Percentiles rank a stretch among this genome's conserved stretches.
These are phyloP conservation scores for Bufo bufo DNA, from an alignment of 2,113 vertebrate genomes.

Conservation along the genomic window DNA sequence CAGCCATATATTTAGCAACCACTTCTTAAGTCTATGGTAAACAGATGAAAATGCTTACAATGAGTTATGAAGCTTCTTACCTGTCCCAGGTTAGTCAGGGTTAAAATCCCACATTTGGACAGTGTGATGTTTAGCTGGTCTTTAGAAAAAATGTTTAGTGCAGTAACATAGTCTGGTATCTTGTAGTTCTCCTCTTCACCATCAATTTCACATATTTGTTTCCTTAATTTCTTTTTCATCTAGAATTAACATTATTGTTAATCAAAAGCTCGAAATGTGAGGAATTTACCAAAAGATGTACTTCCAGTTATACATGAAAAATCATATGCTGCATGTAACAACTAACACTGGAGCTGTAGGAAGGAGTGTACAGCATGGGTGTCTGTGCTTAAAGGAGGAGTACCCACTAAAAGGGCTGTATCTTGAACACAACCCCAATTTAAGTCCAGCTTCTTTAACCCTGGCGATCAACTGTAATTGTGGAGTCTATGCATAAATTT, in stretches of 20 bases:
- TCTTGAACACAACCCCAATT: too few relatives aligned
- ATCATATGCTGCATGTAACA: too few relatives aligned
- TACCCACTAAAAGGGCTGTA: too few relatives aligned
- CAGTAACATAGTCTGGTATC: conserved; percentile 92
- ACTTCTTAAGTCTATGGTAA: neutral
- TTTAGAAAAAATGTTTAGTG: conserved; percentile 85
- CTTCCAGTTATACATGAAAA: too few relatives aligned
- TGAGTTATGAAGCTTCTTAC: conserved; percentile 71
- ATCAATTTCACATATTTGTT: conserved; percentile 67
- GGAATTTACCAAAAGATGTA: neutral
- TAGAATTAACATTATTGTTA: conserved; percentile 64
- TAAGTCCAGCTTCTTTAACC: too few relatives aligned
- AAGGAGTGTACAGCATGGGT: too few relatives aligned
- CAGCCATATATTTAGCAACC: too few relatives aligned
- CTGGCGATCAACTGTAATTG: too few relatives aligned
- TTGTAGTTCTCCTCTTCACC: conserved; percentile 86
- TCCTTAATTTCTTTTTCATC: conserved; percentile 93
- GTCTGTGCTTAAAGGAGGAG: too few relatives aligned
- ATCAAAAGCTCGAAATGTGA: neutral
- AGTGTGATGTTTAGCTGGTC: conserved; percentile 95
- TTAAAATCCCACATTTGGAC: conserved; percentile 90
- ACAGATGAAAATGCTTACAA: neutral
- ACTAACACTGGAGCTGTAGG: too few relatives aligned
- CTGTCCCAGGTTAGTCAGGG: conserved; percentile 90
- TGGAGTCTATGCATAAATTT: too few relatives aligned